A percentile compares a stretch with the other conserved stretches of the same genome.
Evolutionary conservation across 2,888 invertebrate genomes (phyloP).

Genomic region (Aproaerema taeniolella): DNA sequence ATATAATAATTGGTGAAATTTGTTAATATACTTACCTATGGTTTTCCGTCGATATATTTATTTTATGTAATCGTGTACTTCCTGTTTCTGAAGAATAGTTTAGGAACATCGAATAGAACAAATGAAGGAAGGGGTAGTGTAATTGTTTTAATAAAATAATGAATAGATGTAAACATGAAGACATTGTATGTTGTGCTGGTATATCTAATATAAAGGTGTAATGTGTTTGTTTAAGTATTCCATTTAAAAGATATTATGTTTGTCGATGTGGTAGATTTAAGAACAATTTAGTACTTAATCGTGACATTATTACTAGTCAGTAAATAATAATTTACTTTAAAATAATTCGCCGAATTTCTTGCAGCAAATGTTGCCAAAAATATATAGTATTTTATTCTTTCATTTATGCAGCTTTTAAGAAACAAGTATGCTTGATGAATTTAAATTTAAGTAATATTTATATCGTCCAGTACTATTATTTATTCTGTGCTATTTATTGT

Average conservation of each 20-base stretch:
- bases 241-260: slow-evolving; percentile 39
- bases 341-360: slow-evolving; percentile 24
- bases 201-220: slow-evolving; percentile 35
- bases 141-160: too few species aligned
- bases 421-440: not conserved
- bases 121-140: not conserved
- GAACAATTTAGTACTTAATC: slow-evolving; percentile 30
- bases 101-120: slow-evolving; percentile 4
- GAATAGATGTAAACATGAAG: slow-evolving; percentile 35
- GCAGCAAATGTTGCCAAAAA: slow-evolving; percentile 37
- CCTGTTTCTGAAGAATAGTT: too few species aligned
- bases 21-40: too few species aligned
- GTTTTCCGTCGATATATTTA: too few species aligned
- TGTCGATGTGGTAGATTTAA: slow-evolving; percentile 47
- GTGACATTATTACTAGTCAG: slow-evolving; percentile 9
- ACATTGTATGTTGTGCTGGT: slow-evolving; percentile 42
- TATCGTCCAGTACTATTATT: too few species aligned
- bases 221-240: slow-evolving; percentile 44
- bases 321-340: slow-evolving; percentile 4
- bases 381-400: slow-evolving; percentile 17
- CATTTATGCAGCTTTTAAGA: slow-evolving; percentile 2
- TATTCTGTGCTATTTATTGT: too few species aligned
- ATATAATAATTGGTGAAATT: slow-evolving; percentile 2
- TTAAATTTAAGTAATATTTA: too few species aligned
- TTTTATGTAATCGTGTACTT: too few species aligned